Evolutionary conservation across 2,797 vertebrate genomes (phyloP).

Genomic region (Lithobates sylvaticus): DNA sequence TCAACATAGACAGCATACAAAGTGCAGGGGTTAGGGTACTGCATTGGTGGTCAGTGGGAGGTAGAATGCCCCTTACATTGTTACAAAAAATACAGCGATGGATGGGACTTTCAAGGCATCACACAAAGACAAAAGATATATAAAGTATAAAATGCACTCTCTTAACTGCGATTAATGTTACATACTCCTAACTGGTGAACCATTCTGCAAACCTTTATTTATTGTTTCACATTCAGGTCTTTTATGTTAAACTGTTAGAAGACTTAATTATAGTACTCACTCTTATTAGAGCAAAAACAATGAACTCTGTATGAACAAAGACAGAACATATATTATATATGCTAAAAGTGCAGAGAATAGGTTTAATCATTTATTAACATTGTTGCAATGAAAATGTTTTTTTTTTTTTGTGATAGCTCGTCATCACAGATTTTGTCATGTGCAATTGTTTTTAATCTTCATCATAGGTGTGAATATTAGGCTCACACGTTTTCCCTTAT

Average conservation of each 20-base stretch:
- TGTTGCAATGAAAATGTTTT: not conserved
- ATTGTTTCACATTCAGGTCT: slow-evolving; percentile 7
- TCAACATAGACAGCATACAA: too few relatives aligned
- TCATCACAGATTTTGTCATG: not conserved
- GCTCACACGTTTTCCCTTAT: not conserved
- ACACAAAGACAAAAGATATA: too few relatives aligned
- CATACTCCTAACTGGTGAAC: too few relatives aligned
- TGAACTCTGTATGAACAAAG: not conserved
- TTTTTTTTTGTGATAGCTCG: not conserved
- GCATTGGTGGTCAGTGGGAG: too few relatives aligned
- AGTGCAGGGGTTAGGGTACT: too few relatives aligned
- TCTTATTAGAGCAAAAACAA: not conserved
- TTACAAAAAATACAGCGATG: too few relatives aligned
- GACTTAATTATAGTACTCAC: slow-evolving; percentile 22
- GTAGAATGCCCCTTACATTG: too few relatives aligned
- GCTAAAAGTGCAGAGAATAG: not conserved
- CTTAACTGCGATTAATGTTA: too few relatives aligned
- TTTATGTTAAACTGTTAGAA: not conserved
- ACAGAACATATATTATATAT: not conserved
- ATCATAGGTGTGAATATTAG: not conserved
- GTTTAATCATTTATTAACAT: not conserved
- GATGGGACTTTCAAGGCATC: too few relatives aligned
- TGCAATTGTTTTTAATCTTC: not conserved
- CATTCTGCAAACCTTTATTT: not conserved
- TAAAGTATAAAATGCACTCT: too few relatives aligned